Evolutionary conservation across 2,113 vertebrate genomes (phyloP).

Genomic region (Tychaedon coryphoeus): DNA sequence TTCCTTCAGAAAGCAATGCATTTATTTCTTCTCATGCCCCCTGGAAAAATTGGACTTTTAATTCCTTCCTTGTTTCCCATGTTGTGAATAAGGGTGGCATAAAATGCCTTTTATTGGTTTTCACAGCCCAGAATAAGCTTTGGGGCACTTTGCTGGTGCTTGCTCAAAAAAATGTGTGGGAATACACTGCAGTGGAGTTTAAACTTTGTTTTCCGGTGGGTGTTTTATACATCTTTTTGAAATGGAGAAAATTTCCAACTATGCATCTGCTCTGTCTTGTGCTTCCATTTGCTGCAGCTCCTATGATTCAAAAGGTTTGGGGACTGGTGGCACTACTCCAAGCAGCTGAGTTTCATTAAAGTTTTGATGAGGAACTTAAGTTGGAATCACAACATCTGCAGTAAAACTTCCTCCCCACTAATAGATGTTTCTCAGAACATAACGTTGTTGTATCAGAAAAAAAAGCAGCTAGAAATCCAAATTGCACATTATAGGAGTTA

Average conservation of each 20-base stretch:
- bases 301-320: conserved; percentile 57
- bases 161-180: conserved; percentile 1
- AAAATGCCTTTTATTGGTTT: conserved; percentile 4
- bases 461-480: conserved; percentile 40
- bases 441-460: conserved; percentile 63
- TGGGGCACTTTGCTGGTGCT: not conserved
- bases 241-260: conserved; percentile 42
- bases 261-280: not conserved
- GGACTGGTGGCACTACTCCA: conserved; percentile 15
- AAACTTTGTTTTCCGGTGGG: not conserved
- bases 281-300: conserved; percentile 49
- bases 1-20: not conserved
- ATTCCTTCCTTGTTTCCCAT: conserved; percentile 10
- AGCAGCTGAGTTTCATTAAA: conserved; percentile 81
- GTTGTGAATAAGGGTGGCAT: not conserved
- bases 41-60: not conserved
- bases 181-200: not conserved
- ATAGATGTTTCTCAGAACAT: conserved; percentile 71
- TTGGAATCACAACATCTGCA: conserved; percentile 79
- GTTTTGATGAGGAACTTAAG: conserved; percentile 77
- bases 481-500: conserved; percentile 20
- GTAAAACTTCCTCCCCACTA: conserved; percentile 71
- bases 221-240: not conserved
- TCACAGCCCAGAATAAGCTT: not conserved
- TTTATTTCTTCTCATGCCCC: not conserved